These are phyloP conservation scores for Apis dorsata DNA, from an alignment of 1,140 invertebrate species.

Conservation along the genomic window DNA sequence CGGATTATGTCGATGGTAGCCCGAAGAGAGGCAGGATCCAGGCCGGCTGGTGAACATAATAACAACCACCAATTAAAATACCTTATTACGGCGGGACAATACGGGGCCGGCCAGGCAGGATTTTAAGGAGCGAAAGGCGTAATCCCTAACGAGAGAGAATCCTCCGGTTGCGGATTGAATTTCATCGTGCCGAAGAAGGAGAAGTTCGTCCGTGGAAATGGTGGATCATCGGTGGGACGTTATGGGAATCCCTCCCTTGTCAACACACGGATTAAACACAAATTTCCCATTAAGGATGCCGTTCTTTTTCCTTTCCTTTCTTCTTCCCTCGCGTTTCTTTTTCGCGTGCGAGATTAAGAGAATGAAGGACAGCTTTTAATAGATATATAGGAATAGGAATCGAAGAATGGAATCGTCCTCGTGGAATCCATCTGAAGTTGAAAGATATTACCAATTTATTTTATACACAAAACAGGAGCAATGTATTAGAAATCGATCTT, in stretches of 20 bases:
- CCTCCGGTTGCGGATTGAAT: slow-evolving; percentile 43
- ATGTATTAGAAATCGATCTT: no score
- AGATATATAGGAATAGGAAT: no score
- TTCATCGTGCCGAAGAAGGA: slow-evolving; percentile 47
- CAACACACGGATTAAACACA: slow-evolving; percentile 57
- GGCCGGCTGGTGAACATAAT: slow-evolving; percentile 56
- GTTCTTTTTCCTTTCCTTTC: slow-evolving; percentile 10
- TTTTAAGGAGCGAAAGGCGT: slow-evolving; percentile 58
- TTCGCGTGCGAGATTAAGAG: no score
- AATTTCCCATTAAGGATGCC: slow-evolving; percentile 62
- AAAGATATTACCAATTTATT: not conserved
- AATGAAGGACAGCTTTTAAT: slow-evolving; percentile 29
- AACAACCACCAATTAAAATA: slow-evolving; percentile 75
- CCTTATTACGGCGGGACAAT: slow-evolving; percentile 74
- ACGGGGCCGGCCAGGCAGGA: slow-evolving; percentile 39
- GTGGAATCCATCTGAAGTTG: not conserved
- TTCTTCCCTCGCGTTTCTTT: not conserved
- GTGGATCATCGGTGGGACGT: slow-evolving; percentile 40
- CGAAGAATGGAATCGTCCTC: no score
- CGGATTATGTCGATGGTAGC: slow-evolving; percentile 47
- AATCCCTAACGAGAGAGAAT: slow-evolving; percentile 54
- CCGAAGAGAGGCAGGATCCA: slow-evolving; percentile 26
- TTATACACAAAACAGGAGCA: no score
- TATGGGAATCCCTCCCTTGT: slow-evolving; percentile 48
- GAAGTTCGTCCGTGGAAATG: slow-evolving; percentile 31